Percentiles rank a stretch among this genome's conserved stretches.
Conservation (phyloP, 2,113 vertebrate genomes). For the Accipiter virgatus region DNA sequence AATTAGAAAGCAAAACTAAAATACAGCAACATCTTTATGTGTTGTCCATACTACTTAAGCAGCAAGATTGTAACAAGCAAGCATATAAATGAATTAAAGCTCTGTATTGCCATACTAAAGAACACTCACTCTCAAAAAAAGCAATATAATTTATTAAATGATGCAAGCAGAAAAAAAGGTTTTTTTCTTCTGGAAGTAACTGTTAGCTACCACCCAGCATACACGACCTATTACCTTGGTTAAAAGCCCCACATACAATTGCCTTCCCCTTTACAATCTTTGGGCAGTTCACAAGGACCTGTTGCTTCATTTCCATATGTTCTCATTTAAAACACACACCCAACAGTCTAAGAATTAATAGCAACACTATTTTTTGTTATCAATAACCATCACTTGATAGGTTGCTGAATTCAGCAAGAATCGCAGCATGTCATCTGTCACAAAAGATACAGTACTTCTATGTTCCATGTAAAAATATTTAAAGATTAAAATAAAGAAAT, state of each 20-base stretch:
- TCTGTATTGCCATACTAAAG: neutral
- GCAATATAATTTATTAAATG: neutral
- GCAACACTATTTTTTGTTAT: neutral
- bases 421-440: neutral
- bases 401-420: neutral
- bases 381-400: neutral
- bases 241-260: too few relatives aligned
- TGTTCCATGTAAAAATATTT: neutral
- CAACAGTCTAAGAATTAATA: neutral
- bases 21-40: neutral
- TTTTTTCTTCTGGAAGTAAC: neutral
- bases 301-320: neutral
- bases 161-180: fast-evolving
- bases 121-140: neutral
- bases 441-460: neutral
- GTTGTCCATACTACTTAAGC: neutral
- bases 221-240: too few relatives aligned
- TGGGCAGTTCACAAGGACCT: neutral
- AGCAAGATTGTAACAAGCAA: neutral
- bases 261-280: neutral
- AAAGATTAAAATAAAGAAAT: neutral
- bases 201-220: neutral
- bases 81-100: neutral
- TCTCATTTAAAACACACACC: neutral
- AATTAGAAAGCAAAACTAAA: neutral